Base-by-base conservation (phyloP, 2,113 vertebrate genomes). In the Thomomys bottae region DNA sequence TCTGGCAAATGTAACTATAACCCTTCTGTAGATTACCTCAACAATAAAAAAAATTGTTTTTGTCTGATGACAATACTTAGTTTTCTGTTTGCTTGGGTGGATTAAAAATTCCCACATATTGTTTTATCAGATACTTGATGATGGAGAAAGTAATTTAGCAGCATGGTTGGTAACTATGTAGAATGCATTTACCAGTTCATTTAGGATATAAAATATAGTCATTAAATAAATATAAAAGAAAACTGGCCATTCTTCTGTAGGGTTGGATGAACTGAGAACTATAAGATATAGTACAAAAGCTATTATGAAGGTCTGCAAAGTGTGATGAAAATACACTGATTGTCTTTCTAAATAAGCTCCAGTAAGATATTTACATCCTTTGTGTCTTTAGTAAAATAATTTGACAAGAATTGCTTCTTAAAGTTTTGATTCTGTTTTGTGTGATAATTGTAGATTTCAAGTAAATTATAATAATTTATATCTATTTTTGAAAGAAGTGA, bases 381-480 rank as follows among this genome's bases (percentile, higher is more conserved):
- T 36, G 38, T 17, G 28, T 75, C 49, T 87, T 77, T 84, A 68
- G 63, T 32, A 78, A 45, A 75, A 45, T 26, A 30, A 18, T 71
- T 80, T 70, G 24, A 71, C 90, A 90, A 59, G 64, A 59, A 32
- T 34, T 54, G 5, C 36, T 94, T 85, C 18, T 79, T 26, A 9
- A 84, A 71, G 8, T 36, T 76, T 80, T 91, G 83, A 10, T 81
- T 87, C 78, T 77, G 14, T 15, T 54, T 76, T 84, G 63, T 49
- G 17, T 66, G n/a, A 67, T 54, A 75, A 4, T 80, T 87, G 40
- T 23, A 91, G 75, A 72, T 80, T 54, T 76, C 67, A 94, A 40
- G 38, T 61, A 59, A 87, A 66, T 34, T 93, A 23, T 79, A 26
- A 64, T 71, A 87, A 36, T 84, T 71, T 84, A 79, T 90, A 59